A percentile compares a stretch with the other conserved stretches of the same genome.
Conservation (phyloP, 1,140 invertebrate genomes). For the Ceratina calcarata region DNA sequence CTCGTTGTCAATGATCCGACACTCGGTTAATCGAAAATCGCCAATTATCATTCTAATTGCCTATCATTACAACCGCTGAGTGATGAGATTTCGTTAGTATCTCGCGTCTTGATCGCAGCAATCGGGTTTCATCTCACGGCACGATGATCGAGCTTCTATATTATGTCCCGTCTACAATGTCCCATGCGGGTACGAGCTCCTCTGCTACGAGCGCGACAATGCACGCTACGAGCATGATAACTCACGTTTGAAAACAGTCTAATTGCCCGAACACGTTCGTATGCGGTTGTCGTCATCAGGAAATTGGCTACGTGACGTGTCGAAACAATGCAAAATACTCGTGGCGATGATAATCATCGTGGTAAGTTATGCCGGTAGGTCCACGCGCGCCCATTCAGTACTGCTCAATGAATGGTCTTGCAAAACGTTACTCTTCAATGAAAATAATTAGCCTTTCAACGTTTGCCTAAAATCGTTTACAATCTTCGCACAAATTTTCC, state of each 20-base stretch:
- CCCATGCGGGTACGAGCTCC: neutral
- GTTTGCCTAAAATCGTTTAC: no score
- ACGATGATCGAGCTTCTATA: neutral
- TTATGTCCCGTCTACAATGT: neutral
- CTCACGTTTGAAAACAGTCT: conserved; percentile 55
- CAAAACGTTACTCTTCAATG: neutral
- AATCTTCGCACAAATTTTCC: no score
- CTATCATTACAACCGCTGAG: conserved; percentile 14
- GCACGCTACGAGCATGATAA: conserved; percentile 20
- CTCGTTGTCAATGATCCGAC: neutral
- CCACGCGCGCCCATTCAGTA: neutral
- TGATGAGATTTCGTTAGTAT: conserved; percentile 16
- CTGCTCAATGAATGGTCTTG: neutral
- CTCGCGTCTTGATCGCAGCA: neutral
- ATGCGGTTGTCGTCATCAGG: conserved; percentile 47
- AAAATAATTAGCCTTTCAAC: neutral
- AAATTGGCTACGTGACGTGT: conserved; percentile 31
- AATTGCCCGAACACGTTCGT: conserved; percentile 66
- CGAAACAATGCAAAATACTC: conserved; percentile 42
- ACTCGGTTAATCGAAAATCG: neutral
- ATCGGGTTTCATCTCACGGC: conserved; percentile 1
- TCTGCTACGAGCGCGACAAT: conserved; percentile 40
- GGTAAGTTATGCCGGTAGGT: neutral
- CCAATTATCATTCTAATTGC: conserved; percentile 11
- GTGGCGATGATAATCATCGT: conserved; percentile 3